A percentile compares a stretch with the other conserved stretches of the same genome.
Evolutionary conservation across 2,797 vertebrate species (phyloP).

Genomic region (Sebastes taczanowskii): DNA sequence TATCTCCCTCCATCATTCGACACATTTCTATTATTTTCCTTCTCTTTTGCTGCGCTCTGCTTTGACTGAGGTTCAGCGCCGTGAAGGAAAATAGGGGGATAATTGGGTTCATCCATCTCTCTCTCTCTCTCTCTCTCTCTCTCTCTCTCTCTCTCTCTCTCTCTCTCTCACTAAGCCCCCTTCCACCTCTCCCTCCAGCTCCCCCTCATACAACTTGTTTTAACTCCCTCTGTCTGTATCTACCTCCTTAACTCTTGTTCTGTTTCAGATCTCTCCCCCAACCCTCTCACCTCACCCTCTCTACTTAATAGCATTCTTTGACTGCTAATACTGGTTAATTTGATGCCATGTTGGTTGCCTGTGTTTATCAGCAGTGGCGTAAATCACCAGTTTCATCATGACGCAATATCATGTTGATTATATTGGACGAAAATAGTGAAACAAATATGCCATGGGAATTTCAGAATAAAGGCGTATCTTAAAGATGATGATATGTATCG

Average conservation of each 20-base stretch:
- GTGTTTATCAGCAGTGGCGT: neutral
- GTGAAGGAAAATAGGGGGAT: constrained; percentile 73
- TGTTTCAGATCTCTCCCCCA: neutral
- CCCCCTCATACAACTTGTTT: constrained; percentile 17
- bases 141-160: neutral
- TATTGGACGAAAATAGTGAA: no score
- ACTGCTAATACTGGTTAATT: neutral
- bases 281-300: neutral
- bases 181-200: neutral
- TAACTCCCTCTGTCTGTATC: constrained; percentile 15
- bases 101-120: constrained; percentile 84
- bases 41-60: constrained; percentile 57
- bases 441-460: no score
- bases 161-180: neutral
- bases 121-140: constrained; percentile 6
- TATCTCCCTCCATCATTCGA: constrained; percentile 80
- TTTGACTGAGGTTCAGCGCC: constrained; percentile 59
- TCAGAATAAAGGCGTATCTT: no score
- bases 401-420: no score
- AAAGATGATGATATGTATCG: no score
- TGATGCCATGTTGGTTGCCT: neutral
- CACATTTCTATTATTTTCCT: constrained; percentile 81
- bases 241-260: neutral
- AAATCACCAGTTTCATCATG: no score
- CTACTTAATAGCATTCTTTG: neutral